These are phyloP conservation scores for Notiomystis cincta DNA, from an alignment of 2,113 vertebrate species.

Conservation along the genomic window DNA sequence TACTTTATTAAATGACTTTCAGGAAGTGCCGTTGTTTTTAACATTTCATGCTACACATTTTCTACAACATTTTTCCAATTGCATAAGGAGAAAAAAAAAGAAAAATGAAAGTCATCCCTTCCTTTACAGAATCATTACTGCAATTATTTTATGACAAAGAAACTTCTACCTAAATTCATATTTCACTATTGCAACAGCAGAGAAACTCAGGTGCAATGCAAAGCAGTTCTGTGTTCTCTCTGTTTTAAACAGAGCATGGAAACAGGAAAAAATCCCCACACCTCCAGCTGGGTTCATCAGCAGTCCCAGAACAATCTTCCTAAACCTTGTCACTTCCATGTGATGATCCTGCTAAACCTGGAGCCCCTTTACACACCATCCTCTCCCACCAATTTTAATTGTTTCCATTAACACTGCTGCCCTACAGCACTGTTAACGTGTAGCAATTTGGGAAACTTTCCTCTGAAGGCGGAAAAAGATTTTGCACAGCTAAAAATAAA, in stretches of 20 bases:
- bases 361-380: not conserved
- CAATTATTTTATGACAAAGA: not conserved
- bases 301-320: not conserved
- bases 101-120: not conserved
- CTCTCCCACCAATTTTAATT: not conserved
- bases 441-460: not conserved
- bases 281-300: not conserved
- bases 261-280: not conserved
- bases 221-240: not conserved
- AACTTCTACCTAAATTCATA: not conserved
- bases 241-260: not conserved
- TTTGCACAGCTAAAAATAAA: not conserved
- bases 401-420: not conserved
- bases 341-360: not conserved
- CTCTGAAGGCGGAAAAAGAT: not conserved
- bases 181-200: not conserved
- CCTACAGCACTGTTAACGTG: not conserved
- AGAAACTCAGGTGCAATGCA: not conserved
- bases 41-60: not conserved
- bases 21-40: conserved; percentile 24
- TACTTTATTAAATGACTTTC: conserved; percentile 9
- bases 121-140: not conserved
- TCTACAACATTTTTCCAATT: not conserved
- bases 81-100: too few species aligned
- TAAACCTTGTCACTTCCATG: not conserved